phyloP scores from a whole-genome alignment of 23 tunicate genomes.

The Corella eumyota region DNA sequence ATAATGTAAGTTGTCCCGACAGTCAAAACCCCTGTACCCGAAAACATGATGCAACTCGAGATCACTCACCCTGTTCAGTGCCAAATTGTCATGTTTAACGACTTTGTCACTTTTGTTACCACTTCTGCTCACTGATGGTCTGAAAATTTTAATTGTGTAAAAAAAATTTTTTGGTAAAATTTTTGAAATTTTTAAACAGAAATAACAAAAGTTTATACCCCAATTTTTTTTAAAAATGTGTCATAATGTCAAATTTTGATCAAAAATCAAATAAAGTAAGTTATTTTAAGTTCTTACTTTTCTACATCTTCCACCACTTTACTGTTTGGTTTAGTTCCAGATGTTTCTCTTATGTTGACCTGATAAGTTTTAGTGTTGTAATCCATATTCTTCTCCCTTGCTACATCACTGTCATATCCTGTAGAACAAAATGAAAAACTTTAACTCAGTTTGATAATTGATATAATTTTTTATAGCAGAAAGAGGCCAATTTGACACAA shows the following conservation, averaged over 20 bases:
- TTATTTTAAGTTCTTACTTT: too few species aligned
- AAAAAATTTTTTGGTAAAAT: not conserved
- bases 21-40: constrained; percentile 98
- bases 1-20: constrained; percentile 81
- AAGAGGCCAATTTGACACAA: too few species aligned
- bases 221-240: too few species aligned
- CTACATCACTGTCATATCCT: constrained; percentile 96
- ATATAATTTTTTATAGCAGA: too few species aligned
- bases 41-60: constrained; percentile 77
- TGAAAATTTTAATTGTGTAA: constrained; percentile 1
- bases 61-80: constrained; percentile 31
- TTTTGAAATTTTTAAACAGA: too few species aligned
- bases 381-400: constrained; percentile 84
- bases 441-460: not conserved
- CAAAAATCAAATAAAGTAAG: too few species aligned
- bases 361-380: constrained; percentile 65
- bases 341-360: constrained; percentile 29
- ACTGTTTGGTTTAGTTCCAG: constrained; percentile 40
- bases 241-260: too few species aligned
- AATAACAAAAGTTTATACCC: too few species aligned
- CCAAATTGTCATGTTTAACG: not conserved
- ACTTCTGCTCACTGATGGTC: constrained; percentile 45
- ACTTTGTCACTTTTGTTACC: constrained; percentile 37
- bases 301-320: constrained; percentile 29
- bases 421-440: not conserved